Conservation (phyloP, 2,113 vertebrate genomes). For the Equus quagga region DNA sequence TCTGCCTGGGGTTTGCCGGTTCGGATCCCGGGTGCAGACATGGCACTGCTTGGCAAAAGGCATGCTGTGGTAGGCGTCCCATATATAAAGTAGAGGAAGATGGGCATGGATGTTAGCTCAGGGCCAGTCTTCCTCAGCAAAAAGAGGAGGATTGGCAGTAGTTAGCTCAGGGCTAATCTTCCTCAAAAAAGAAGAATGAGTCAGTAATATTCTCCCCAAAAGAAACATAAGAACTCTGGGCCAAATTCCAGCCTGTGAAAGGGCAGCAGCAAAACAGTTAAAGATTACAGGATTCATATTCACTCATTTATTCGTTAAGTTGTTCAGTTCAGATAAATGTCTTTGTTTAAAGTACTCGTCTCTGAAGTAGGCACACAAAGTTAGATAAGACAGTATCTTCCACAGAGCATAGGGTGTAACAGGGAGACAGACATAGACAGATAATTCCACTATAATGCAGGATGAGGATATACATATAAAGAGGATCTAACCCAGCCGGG, state of each 20-base stretch:
- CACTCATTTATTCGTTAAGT: neutral
- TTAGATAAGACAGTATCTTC: neutral
- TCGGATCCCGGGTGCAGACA: too few relatives aligned
- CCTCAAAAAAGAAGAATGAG: neutral
- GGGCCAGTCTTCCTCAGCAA: too few relatives aligned
- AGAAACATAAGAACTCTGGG: neutral
- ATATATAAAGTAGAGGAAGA: too few relatives aligned
- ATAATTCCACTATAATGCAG: neutral
- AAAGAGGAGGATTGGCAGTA: too few relatives aligned
- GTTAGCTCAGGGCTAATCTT: too few relatives aligned
- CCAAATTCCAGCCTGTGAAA: conserved; percentile 4
- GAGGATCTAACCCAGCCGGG: neutral
- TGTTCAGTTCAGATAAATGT: conserved; percentile 41
- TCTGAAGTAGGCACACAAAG: neutral
- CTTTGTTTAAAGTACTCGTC: conserved; percentile 3
- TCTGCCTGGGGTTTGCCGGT: too few relatives aligned
- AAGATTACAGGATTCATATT: neutral
- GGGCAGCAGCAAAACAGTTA: neutral
- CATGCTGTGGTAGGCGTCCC: too few relatives aligned
- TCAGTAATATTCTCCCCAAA: neutral
- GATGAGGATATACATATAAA: neutral
- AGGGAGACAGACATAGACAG: neutral
- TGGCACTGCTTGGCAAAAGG: too few relatives aligned
- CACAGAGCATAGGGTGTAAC: neutral
- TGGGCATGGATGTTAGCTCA: too few relatives aligned